Percentiles rank a stretch among this genome's conserved stretches.
Conservation (phyloP, 2,113 vertebrate species). For the Climacteris rufus region DNA sequence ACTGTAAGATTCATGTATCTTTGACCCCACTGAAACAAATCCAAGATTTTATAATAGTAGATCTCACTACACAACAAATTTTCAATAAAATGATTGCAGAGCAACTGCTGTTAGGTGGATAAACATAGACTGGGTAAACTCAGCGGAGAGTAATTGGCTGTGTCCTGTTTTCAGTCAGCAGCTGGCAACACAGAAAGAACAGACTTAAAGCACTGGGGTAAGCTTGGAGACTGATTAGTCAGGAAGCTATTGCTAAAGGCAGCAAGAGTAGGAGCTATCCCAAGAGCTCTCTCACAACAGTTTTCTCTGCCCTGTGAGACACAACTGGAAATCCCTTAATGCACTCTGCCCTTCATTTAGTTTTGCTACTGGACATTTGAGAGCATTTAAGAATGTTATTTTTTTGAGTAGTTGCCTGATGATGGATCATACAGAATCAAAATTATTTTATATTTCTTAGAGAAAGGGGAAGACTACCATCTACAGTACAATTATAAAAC, state of each 20-base stretch:
- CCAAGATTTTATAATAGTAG: conserved; percentile 9
- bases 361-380: conserved; percentile 71
- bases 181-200: conserved; percentile 66
- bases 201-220: conserved; percentile 69
- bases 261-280: conserved; percentile 40
- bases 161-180: conserved; percentile 75
- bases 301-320: conserved; percentile 50
- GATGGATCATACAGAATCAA: conserved; percentile 72
- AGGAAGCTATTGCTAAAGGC: conserved; percentile 67
- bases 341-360: conserved; percentile 70
- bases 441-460: conserved; percentile 30
- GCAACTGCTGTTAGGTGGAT: conserved; percentile 68
- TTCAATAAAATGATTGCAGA: conserved; percentile 50
- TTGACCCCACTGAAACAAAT: conserved; percentile 21
- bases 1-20: background rate
- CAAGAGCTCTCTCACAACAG: conserved; percentile 34
- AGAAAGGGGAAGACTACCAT: conserved; percentile 64
- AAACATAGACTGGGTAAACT: conserved; percentile 78
- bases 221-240: conserved; percentile 75
- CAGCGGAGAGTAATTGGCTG: conserved; percentile 81
- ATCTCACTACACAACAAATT: conserved; percentile 31
- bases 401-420: conserved; percentile 56
- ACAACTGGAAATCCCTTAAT: conserved; percentile 62
- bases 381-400: conserved; percentile 62
- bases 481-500: conserved; percentile 67